Conservation (phyloP, 2,797 vertebrate genomes). For the Enteromius fasciolatus region DNA sequence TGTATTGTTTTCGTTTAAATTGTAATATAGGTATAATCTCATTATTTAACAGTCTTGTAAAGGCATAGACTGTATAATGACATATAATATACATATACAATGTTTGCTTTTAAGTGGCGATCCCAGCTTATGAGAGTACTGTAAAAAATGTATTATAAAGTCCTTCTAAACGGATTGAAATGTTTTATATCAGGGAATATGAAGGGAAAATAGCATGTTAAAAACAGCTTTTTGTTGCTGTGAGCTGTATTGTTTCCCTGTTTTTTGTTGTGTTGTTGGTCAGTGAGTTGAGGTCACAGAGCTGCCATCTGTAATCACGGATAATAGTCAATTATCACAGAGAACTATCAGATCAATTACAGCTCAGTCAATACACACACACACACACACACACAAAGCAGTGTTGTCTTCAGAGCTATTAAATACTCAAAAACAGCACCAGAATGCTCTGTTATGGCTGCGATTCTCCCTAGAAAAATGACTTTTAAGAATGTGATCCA, state of each 20-base stretch:
- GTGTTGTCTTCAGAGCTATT: constrained; percentile 29
- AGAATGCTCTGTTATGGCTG: constrained; percentile 64
- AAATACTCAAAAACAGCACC: constrained; percentile 24
- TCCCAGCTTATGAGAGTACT: background rate
- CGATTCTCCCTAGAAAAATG: constrained; percentile 55
- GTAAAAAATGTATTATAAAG: background rate
- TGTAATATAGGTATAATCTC: background rate
- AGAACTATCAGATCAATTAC: constrained; percentile 86
- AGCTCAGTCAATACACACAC: constrained; percentile 78
- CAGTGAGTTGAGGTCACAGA: constrained; percentile 82
- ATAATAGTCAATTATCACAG: constrained; percentile 89
- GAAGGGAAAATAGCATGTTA: background rate
- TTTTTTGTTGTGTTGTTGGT: constrained; percentile 77
- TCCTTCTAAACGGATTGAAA: background rate
- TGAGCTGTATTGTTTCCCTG: constrained; percentile 74
- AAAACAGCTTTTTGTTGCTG: constrained; percentile 67
- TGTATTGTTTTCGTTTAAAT: background rate
- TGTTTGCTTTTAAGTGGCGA: background rate
- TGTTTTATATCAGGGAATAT: background rate
- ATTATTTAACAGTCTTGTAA: background rate
- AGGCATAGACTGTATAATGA: background rate
- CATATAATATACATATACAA: background rate
- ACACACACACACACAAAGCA: constrained; percentile 49
- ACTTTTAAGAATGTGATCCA: constrained; percentile 53
- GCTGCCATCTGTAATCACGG: constrained; percentile 84